Percentiles rank a stretch among this genome's conserved stretches.
Conservation (phyloP, 2,888 invertebrate genomes). For the Eretmocerus hayati region DNA sequence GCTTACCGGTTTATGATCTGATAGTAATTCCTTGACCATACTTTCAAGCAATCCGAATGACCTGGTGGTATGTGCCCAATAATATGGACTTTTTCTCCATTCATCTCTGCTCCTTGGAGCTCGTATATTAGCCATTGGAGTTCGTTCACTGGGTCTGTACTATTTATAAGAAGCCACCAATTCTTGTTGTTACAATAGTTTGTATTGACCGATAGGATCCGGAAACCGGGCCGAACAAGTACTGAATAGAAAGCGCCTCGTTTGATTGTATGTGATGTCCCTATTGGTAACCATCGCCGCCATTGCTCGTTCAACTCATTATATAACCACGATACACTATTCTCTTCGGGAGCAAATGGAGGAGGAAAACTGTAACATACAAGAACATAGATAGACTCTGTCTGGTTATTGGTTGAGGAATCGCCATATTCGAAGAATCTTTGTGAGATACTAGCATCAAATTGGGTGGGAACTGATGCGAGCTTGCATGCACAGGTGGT, state of each 20-base stretch:
- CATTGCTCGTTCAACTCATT: constrained; percentile 83
- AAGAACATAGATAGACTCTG: too few relatives aligned
- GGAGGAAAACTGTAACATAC: constrained; percentile 71
- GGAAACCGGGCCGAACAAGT: constrained; percentile 79
- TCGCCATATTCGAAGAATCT: too few relatives aligned
- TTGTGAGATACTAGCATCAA: too few relatives aligned
- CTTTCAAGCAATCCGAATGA: constrained; percentile 84
- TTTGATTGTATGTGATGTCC: constrained; percentile 78
- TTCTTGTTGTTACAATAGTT: constrained; percentile 94
- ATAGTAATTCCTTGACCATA: constrained; percentile 93
- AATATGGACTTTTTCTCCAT: constrained; percentile 92
- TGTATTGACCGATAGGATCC: constrained; percentile 91
- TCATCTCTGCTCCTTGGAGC: constrained; percentile 87
- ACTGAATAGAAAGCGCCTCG: constrained; percentile 90
- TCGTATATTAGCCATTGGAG: constrained; percentile 93
- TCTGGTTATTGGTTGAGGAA: too few relatives aligned
- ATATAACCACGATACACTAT: constrained; percentile 87
- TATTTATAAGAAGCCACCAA: constrained; percentile 91
- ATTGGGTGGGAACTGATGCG: too few relatives aligned
- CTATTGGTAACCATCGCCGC: constrained; percentile 85
- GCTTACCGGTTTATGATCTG: constrained; percentile 84
- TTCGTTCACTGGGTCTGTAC: constrained; percentile 92
- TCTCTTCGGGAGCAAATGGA: constrained; percentile 76
- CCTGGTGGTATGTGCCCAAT: constrained; percentile 95
- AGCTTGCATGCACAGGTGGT: too few relatives aligned